Percentiles rank a stretch among this genome's conserved stretches.
Conservation (phyloP, 2,888 invertebrate species). For the Eueremaeus valkanovi region DNA sequence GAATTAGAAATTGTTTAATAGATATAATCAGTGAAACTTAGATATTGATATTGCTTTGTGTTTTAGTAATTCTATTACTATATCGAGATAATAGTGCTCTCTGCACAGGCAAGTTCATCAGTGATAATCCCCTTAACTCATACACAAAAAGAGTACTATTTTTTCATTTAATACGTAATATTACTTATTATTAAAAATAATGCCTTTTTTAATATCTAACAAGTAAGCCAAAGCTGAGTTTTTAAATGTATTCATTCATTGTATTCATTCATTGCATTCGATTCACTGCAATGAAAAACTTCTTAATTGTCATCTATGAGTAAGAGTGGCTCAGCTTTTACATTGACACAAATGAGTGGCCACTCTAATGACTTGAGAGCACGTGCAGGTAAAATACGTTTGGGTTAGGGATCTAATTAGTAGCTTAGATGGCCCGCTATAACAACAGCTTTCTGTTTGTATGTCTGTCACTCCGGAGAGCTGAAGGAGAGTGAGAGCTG, state of each 20-base stretch:
- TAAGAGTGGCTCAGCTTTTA: background rate
- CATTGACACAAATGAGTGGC: slow-evolving; percentile 21
- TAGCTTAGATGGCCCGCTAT: slow-evolving; percentile 22
- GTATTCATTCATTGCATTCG: background rate
- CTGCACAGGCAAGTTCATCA: background rate
- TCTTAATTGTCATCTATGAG: slow-evolving; percentile 18
- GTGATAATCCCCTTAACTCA: background rate
- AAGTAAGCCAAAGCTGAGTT: background rate
- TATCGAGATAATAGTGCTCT: background rate
- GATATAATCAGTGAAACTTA: slow-evolving; percentile 17
- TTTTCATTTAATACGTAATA: slow-evolving; percentile 2
- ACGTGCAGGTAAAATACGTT: slow-evolving; percentile 33
- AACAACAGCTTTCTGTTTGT: slow-evolving; percentile 1
- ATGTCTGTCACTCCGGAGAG: background rate
- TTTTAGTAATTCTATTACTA: slow-evolving; percentile 18
- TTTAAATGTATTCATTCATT: background rate
- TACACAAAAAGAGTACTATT: background rate
- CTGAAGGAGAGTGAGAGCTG: background rate
- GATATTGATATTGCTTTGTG: slow-evolving; percentile 10
- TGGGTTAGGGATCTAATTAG: slow-evolving; percentile 28
- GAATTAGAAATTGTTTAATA: slow-evolving; percentile 18
- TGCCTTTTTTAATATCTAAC: background rate
- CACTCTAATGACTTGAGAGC: slow-evolving; percentile 19
- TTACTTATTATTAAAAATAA: background rate
- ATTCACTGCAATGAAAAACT: slow-evolving; percentile 11